Base-by-base conservation (phyloP, 2,113 vertebrate genomes). In the Aphyosemion australe region DNA sequence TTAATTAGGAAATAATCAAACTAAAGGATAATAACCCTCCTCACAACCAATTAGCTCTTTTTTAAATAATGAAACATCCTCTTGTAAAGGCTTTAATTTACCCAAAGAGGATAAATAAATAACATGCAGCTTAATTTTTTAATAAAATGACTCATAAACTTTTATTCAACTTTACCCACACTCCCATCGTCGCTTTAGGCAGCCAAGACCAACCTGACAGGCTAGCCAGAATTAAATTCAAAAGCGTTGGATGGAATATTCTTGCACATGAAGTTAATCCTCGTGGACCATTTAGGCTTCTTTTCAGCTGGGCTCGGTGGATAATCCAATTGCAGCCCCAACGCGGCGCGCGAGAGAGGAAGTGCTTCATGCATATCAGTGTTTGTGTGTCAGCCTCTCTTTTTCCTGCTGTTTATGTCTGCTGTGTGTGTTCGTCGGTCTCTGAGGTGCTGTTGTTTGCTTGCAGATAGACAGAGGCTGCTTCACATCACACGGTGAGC, bases 101-200 rank as follows among this genome's bases (percentile, higher is more conserved):
- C 69, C 68, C 55, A 53, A 21, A 53, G 67, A 61, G 79, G 76
- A 79, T 74, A 78, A 67, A 47, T 50, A 79, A 61, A 76, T 79
- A 59, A 76, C 55, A 50, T 76, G 49, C 57, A 59, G 66, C 53
- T 41, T 70, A 72, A 82, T 42, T 74, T 69, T 60, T 58, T 72
- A 71, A 74, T 83, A 72, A 71, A 50, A 21, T 63, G 75, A 81
- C 72, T 84, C 70, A 72, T 79, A 71, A 65, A 72, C 61, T 79
- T 71, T 74, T 60, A 71, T 63, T 73, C 60, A 61, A 86, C 75
- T 78, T 74, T 52, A 72, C 82, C 64, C 75, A 67, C 69, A 54
- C 74, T 71, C 53, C 57, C 39, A 55, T 79, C 55, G 51, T 9
- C 18, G 61, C 68, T 71, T 65, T 6, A 41, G 63, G 54, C 74